Evolutionary conservation across 2,113 vertebrate species (phyloP), one percentile per base, ranked within the genome.

Genomic region (Morone chrysops): DNA sequence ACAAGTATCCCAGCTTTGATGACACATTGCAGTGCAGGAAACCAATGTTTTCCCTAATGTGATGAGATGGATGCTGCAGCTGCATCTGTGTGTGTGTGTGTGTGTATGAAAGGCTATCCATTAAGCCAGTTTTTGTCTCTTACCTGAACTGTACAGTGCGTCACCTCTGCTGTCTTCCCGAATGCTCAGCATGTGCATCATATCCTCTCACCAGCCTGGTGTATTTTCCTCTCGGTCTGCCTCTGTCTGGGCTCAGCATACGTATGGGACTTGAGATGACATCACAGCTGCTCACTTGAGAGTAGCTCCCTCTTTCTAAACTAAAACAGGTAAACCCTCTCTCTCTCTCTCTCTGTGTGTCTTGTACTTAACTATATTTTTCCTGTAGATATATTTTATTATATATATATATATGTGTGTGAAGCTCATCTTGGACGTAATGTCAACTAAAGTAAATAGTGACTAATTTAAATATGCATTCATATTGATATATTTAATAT

Each of bases 241-340:
- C 70, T 87, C 78, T 70, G 86, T 85, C 92, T 92, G 85, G 53
- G 70, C 86, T 88, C 87, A 80, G 89, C 82, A 74, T 59, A 68
- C 76, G 70, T 66, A 31, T 43, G 87, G 86, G 87, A 89, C 82
- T 90, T 38, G 31, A 83, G 87, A 91, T 94, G 92, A 94, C 93
- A 93, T 94, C 92, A 95, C 84, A 89, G 76, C 82, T 74, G 54
- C 75, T 57, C 80, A 78, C 59, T 80, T 69, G 68, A 71, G 50
- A 75, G 70, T 65, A 18, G 60, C 69, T 77, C 6, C 54, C 45
- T 80, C 43, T 70, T 78, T 80, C 60, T 82, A 83, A 66, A 87
- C 77, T 17, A n/a, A 71, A 67, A 51, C 54, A 43, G 25, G 59
- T 70, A 6, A 74, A 66, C 25, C 36, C 53, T 31, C 45, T 16